Conservation (phyloP, 2,113 vertebrate genomes). For the Embiotoca jacksoni region DNA sequence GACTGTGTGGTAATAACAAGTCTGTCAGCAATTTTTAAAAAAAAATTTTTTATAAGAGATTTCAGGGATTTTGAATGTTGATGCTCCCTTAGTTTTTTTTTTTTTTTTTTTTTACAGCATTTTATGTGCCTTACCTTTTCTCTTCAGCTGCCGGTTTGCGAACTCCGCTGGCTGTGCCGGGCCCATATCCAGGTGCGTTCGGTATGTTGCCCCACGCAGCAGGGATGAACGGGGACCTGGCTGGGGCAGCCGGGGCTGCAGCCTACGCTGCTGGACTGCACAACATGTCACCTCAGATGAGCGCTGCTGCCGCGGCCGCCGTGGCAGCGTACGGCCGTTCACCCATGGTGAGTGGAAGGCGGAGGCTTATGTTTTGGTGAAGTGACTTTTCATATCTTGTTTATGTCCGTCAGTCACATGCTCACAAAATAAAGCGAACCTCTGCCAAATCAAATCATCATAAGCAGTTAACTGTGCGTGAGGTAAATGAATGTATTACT, state of each 20-base stretch:
- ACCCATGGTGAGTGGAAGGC: slow-evolving; percentile 88
- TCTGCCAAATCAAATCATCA: background rate
- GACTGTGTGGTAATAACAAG: background rate
- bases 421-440: background rate
- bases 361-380: background rate
- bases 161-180: slow-evolving; percentile 92
- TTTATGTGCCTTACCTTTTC: background rate
- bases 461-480: background rate
- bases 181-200: slow-evolving; percentile 91
- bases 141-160: slow-evolving; percentile 90
- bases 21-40: too few species aligned
- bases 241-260: slow-evolving; percentile 91
- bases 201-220: slow-evolving; percentile 93
- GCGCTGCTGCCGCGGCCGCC: slow-evolving; percentile 89
- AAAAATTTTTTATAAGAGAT: too few species aligned
- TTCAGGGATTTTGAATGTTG: too few species aligned
- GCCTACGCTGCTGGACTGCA: slow-evolving; percentile 93
- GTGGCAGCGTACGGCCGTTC: slow-evolving; percentile 94
- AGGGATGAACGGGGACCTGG: slow-evolving; percentile 93
- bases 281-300: slow-evolving; percentile 98
- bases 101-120: too few species aligned
- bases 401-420: background rate
- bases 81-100: too few species aligned
- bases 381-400: background rate
- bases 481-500: too few species aligned